A percentile compares a stretch with the other conserved stretches of the same genome.
These are phyloP conservation scores for Drosophila algonquin DNA, from an alignment of 2,888 invertebrate species.

Conservation along the genomic window DNA sequence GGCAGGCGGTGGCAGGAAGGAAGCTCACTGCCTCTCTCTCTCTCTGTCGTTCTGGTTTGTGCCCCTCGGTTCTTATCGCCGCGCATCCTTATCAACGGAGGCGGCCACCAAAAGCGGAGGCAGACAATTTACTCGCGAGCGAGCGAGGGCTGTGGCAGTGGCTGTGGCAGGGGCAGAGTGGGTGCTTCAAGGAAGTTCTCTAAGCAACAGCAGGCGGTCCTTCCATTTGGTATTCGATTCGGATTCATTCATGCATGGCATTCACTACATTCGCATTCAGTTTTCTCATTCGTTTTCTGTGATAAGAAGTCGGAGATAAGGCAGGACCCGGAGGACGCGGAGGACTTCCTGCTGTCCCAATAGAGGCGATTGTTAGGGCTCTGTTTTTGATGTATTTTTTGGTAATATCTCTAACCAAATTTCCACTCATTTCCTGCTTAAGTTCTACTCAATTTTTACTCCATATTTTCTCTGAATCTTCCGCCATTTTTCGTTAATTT, in stretches of 20 bases:
- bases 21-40: not conserved
- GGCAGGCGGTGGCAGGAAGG: not conserved
- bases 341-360: not conserved
- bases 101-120: not conserved
- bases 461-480: not conserved
- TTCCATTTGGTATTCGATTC: conserved; percentile 11
- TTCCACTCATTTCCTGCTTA: not conserved
- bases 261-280: conserved; percentile 3
- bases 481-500: not conserved
- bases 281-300: conserved; percentile 13
- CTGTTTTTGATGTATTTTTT: not conserved
- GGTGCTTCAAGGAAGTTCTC: conserved; percentile 5
- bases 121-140: conserved; percentile 12
- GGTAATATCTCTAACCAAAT: not conserved
- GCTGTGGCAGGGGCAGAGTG: not conserved
- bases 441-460: not conserved
- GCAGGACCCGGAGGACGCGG: too few relatives aligned
- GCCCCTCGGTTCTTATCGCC: conserved; percentile 31
- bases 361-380: not conserved
- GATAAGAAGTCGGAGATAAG: conserved; percentile 12
- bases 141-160: not conserved
- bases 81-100: conserved; percentile 41
- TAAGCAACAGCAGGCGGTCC: not conserved
- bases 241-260: conserved; percentile 21
- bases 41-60: not conserved